phyloP scores from a whole-genome alignment of 1,140 invertebrate genomes.

The Whitmania pigra region DNA sequence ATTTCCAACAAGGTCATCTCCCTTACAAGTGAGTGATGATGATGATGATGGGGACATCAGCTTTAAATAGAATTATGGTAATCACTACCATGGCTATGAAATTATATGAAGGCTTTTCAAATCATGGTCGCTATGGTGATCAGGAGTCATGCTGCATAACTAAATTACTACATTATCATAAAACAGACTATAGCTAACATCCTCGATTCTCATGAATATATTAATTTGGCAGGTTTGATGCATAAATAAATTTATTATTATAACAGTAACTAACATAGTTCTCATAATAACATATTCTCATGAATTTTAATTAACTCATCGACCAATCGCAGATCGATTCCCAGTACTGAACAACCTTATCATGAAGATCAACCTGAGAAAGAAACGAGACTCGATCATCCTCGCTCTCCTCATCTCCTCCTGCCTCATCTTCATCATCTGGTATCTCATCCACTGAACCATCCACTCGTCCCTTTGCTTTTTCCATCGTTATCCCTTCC shows the following conservation, averaged over 20 bases:
- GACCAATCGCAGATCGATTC: slow-evolving; percentile 55
- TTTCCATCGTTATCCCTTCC: too few species aligned
- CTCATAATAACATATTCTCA: too few species aligned
- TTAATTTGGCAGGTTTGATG: too few species aligned
- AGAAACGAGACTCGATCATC: slow-evolving; percentile 78
- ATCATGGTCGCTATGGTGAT: not conserved
- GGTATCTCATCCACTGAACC: slow-evolving; percentile 63
- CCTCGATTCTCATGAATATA: too few species aligned
- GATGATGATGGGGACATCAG: not conserved
- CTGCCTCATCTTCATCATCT: slow-evolving; percentile 71
- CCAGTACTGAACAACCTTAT: slow-evolving; percentile 75
- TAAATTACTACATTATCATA: too few species aligned
- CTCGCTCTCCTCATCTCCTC: slow-evolving; percentile 62
- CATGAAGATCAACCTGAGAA: slow-evolving; percentile 80
- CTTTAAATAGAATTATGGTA: not conserved
- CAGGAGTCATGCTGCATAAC: not conserved
- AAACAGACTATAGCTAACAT: too few species aligned
- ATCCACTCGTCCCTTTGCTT: too few species aligned
- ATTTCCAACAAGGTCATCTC: slow-evolving; percentile 84
- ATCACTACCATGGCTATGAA: slow-evolving; percentile 9
- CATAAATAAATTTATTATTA: too few species aligned
- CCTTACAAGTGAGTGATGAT: slow-evolving; percentile 53
- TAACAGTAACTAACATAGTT: too few species aligned
- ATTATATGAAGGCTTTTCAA: not conserved
- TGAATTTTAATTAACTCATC: not conserved